Evolutionary conservation across 2,888 invertebrate species (phyloP).

Genomic region (Mallateleia sp.): DNA sequence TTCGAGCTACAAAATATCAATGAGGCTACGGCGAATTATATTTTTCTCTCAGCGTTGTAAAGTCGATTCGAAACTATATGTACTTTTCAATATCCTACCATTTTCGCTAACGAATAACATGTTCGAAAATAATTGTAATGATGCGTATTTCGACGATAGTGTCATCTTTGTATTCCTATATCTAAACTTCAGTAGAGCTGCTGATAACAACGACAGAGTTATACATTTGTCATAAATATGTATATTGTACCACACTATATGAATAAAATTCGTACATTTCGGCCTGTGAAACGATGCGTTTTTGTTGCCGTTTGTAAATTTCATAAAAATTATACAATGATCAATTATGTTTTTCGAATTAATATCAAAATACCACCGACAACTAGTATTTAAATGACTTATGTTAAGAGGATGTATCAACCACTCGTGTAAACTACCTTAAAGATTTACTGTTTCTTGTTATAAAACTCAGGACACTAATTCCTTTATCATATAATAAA

Average conservation of each 20-base stretch:
- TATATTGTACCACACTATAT: constrained; percentile 48
- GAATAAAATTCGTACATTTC: constrained; percentile 21
- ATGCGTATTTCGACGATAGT: constrained; percentile 23
- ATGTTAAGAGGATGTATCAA: no score
- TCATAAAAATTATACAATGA: no score
- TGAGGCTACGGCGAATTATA: constrained; percentile 43
- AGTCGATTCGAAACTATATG: constrained; percentile 48
- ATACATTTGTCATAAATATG: constrained; percentile 47
- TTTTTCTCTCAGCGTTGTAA: constrained; percentile 66
- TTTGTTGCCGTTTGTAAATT: neutral
- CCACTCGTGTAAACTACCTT: no score
- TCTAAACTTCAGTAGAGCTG: constrained; percentile 61
- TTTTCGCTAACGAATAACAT: constrained; percentile 15
- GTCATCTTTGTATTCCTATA: constrained; percentile 41
- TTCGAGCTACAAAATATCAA: constrained; percentile 63
- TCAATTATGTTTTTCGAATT: no score
- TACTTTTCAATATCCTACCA: constrained; percentile 4
- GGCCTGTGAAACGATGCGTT: constrained; percentile 6
- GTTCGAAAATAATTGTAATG: constrained; percentile 27
- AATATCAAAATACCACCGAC: no score
- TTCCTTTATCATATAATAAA: no score
- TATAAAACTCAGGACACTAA: no score
- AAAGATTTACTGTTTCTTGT: no score
- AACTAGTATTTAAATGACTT: no score
- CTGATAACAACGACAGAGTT: constrained; percentile 60